Conservation (phyloP, 2,888 invertebrate species). For the Gryllus longicercus region DNA sequence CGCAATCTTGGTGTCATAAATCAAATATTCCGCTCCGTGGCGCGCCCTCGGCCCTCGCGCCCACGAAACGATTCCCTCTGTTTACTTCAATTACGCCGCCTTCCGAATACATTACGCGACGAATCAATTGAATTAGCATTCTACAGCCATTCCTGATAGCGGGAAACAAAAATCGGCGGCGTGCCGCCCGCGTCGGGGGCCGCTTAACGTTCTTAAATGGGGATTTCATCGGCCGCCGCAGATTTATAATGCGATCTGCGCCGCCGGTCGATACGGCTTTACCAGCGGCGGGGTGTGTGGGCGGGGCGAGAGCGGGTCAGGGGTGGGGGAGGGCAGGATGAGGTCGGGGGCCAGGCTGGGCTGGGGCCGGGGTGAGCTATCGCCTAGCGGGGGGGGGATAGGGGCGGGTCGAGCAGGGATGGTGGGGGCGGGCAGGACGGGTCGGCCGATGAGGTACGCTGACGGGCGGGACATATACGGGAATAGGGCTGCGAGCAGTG, state of each 20-base stretch:
- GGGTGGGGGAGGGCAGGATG: no score
- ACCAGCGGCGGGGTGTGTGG: no score
- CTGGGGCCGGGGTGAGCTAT: no score
- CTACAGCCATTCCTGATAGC: slow-evolving; percentile 7
- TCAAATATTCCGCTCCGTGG: not conserved
- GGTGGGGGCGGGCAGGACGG: no score
- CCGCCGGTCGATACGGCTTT: no score
- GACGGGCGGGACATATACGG: no score
- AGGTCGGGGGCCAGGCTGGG: no score
- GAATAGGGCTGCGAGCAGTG: no score
- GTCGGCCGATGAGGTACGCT: no score
- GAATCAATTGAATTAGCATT: slow-evolving; percentile 17
- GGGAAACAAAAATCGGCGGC: not conserved
- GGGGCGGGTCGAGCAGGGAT: no score
- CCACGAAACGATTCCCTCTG: slow-evolving; percentile 4
- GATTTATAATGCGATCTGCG: not conserved
- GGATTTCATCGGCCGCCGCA: not conserved
- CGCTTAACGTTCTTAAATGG: not conserved
- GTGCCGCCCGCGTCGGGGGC: not conserved
- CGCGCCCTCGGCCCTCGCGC: not conserved
- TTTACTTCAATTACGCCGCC: slow-evolving; percentile 17
- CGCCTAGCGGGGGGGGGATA: no score
- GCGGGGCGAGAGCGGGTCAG: no score
- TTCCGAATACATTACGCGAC: not conserved
- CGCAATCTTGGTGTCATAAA: slow-evolving; percentile 1